Evolutionary conservation across 1,140 invertebrate species (phyloP).

Genomic region (Zophobas atratus): DNA sequence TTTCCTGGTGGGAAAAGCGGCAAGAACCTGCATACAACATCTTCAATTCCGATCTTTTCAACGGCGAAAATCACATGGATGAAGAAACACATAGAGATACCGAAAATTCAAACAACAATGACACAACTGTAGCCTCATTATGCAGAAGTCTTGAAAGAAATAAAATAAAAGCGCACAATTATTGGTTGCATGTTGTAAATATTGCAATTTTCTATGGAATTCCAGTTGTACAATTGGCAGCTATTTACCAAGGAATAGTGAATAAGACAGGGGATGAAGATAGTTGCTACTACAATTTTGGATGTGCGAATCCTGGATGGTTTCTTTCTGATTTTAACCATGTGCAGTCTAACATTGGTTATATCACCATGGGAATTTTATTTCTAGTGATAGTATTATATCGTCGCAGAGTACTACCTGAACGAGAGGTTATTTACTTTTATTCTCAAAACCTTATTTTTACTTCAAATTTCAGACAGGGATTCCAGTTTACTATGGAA

Average conservation of each 20-base stretch:
- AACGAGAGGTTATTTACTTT: not conserved
- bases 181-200: constrained; percentile 86
- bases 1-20: too few species aligned
- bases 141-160: constrained; percentile 67
- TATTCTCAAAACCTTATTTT: too few species aligned
- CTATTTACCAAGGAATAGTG: constrained; percentile 87
- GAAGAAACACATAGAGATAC: too few species aligned
- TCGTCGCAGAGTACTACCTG: constrained; percentile 66
- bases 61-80: too few species aligned
- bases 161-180: constrained; percentile 78
- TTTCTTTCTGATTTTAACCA: constrained; percentile 87
- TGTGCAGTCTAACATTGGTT: constrained; percentile 91
- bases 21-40: too few species aligned
- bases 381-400: constrained; percentile 71
- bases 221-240: constrained; percentile 89
- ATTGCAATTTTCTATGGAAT: constrained; percentile 91
- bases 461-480: constrained; percentile 69
- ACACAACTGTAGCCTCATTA: too few species aligned
- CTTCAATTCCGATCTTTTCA: not conserved
- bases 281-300: constrained; percentile 94
- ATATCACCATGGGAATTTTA: constrained; percentile 82
- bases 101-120: too few species aligned
- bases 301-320: constrained; percentile 86
- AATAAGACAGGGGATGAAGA: constrained; percentile 89
- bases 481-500: constrained; percentile 89